Evolutionary conservation across 2,113 vertebrate genomes (phyloP).

Genomic region (Puffinus mauretanicus): DNA sequence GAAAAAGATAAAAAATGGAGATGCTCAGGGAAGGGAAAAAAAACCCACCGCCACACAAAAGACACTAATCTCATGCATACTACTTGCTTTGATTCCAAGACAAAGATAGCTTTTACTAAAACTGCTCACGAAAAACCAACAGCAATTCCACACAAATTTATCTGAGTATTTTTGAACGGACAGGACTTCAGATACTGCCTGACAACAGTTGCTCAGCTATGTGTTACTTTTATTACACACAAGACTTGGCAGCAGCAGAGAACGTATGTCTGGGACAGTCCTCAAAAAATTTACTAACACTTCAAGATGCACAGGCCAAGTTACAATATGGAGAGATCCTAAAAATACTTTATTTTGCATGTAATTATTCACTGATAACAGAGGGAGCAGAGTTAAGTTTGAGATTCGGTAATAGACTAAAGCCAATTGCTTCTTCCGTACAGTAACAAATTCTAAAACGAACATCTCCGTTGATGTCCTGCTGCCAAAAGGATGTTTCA

Average conservation of each 20-base stretch:
- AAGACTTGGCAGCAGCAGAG: slow-evolving; percentile 43
- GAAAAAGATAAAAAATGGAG: neutral
- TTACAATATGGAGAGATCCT: slow-evolving; percentile 48
- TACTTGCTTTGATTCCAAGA: neutral
- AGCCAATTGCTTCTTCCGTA: neutral
- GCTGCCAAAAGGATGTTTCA: slow-evolving; percentile 42
- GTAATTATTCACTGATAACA: slow-evolving; percentile 42
- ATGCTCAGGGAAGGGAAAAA: neutral
- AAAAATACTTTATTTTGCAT: slow-evolving; percentile 47
- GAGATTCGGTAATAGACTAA: neutral
- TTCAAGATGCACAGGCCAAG: slow-evolving; percentile 47
- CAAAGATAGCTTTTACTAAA: neutral
- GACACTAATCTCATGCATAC: neutral
- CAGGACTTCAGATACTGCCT: slow-evolving; percentile 37
- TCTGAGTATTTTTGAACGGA: slow-evolving; percentile 43
- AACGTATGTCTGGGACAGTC: slow-evolving; percentile 49
- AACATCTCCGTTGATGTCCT: neutral
- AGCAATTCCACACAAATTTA: neutral
- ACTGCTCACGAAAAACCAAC: neutral
- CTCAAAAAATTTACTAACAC: slow-evolving; percentile 39
- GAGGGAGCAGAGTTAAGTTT: neutral
- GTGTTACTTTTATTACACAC: slow-evolving; percentile 53
- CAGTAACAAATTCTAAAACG: neutral
- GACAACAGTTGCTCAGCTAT: slow-evolving; percentile 63
- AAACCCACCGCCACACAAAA: neutral